Evolutionary conservation across 2,797 vertebrate species (phyloP).

Genomic region (Mormyrops boulengeri): DNA sequence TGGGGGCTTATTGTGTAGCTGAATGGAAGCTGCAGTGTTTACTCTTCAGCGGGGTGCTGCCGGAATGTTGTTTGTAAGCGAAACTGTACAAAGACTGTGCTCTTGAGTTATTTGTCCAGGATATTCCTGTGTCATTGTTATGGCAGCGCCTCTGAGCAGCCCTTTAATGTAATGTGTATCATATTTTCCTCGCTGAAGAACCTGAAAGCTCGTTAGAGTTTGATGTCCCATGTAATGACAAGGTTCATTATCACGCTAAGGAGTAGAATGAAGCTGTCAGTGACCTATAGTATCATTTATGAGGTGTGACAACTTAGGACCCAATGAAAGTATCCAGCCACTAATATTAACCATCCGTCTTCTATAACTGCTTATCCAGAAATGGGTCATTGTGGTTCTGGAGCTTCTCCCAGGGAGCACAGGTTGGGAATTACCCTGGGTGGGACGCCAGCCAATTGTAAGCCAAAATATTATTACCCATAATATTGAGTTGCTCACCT

Average conservation of each 20-base stretch:
- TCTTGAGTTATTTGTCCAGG: neutral
- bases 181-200: neutral
- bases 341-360: neutral
- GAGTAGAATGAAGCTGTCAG: neutral
- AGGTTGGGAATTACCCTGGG: neutral
- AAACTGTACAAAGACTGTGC: neutral
- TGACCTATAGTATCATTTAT: neutral
- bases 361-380: neutral
- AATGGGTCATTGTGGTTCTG: neutral
- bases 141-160: neutral
- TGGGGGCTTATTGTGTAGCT: neutral
- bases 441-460: neutral
- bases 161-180: neutral
- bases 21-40: neutral
- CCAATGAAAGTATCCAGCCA: neutral
- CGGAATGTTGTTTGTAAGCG: neutral
- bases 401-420: neutral
- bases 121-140: neutral
- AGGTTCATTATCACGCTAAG: neutral
- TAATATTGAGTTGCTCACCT: neutral
- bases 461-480: neutral
- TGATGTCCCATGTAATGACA: neutral
- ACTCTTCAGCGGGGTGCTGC: neutral
- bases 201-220: neutral
- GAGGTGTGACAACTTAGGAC: neutral